Conservation (phyloP, 1,140 invertebrate species). For the Dendroctonus ponderosae region DNA sequence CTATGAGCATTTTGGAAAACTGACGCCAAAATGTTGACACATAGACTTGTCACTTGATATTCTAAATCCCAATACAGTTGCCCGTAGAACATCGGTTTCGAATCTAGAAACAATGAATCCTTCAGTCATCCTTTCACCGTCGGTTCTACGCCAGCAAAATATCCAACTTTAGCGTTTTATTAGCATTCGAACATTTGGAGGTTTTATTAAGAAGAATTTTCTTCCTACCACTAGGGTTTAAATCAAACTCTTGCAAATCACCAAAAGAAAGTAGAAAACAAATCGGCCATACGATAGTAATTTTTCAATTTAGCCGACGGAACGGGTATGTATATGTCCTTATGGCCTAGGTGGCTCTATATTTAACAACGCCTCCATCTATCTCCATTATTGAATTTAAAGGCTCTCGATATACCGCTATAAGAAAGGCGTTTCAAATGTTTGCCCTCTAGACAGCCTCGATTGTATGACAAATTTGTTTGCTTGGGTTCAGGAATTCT, state of each 20-base stretch:
- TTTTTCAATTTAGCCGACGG: conserved; percentile 38
- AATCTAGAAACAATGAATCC: background rate
- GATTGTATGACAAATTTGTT: conserved; percentile 11
- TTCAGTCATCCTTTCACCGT: background rate
- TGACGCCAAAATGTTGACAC: background rate
- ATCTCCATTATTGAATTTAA: conserved; percentile 40
- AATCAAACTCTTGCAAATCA: conserved; percentile 29
- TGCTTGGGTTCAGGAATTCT: too few species aligned
- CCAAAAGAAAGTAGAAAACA: conserved; percentile 33
- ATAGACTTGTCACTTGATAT: background rate
- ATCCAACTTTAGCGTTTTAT: background rate
- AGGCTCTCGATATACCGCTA: conserved; percentile 31
- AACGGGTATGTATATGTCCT: conserved; percentile 35
- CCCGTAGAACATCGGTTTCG: background rate
- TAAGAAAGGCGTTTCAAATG: conserved; percentile 34
- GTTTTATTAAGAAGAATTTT: too few species aligned
- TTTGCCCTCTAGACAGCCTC: conserved; percentile 27
- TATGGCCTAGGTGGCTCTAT: conserved; percentile 35
- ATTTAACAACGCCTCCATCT: conserved; percentile 36
- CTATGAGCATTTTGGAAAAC: too few species aligned
- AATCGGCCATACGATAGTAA: conserved; percentile 35
- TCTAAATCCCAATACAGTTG: background rate
- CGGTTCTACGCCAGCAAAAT: too few species aligned
- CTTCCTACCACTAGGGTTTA: too few species aligned
- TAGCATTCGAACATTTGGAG: too few species aligned